Conservation (phyloP, 2,888 invertebrate species). For the Rotaria socialis region DNA sequence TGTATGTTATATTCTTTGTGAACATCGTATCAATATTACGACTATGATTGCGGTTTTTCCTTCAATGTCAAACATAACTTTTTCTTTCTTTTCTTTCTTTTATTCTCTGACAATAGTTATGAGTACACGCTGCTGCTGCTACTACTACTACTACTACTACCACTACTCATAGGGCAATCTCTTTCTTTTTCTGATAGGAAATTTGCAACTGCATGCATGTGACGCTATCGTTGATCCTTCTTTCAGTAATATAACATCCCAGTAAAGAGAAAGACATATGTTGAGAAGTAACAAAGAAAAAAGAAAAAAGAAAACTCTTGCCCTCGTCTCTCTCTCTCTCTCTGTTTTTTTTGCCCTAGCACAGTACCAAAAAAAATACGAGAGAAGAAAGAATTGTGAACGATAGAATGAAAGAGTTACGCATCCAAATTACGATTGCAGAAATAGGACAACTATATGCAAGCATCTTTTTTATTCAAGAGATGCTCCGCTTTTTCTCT, state of each 20-base stretch:
- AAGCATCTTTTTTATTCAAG: neutral
- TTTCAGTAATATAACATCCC: neutral
- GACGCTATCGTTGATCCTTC: neutral
- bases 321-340: neutral
- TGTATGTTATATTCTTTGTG: neutral
- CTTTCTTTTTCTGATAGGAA: neutral
- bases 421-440: neutral
- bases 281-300: neutral
- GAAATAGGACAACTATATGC: neutral
- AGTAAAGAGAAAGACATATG: neutral
- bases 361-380: neutral
- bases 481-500: neutral
- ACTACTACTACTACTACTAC: neutral
- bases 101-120: neutral
- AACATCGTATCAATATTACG: neutral
- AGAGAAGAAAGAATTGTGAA: neutral
- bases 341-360: neutral
- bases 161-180: neutral
- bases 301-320: neutral
- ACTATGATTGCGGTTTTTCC: neutral
- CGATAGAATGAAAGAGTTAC: neutral
- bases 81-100: neutral
- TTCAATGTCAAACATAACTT: neutral
- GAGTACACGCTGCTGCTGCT: neutral
- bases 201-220: neutral